phyloP scores from a whole-genome alignment of 2,113 vertebrate genomes.

The Balaenoptera acutorostrata region DNA sequence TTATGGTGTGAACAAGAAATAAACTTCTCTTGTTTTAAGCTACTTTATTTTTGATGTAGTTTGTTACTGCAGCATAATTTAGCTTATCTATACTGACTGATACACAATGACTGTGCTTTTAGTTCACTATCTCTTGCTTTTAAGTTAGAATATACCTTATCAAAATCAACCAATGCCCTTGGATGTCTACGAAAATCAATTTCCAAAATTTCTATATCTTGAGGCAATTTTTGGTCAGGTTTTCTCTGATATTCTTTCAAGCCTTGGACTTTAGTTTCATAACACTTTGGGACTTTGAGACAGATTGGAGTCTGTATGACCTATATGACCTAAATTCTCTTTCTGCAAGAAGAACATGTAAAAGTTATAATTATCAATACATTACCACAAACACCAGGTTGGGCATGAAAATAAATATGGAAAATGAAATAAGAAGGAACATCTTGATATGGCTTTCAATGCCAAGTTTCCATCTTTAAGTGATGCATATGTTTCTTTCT shows the following conservation, averaged over 20 bases:
- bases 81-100: background rate
- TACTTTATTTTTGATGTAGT: background rate
- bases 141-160: background rate
- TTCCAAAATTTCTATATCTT: background rate
- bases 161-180: background rate
- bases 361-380: background rate
- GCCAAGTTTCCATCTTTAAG: background rate
- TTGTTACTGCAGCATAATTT: background rate
- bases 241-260: background rate
- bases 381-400: background rate
- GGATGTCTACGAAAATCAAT: background rate
- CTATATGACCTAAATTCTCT: background rate
- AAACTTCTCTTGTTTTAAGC: background rate
- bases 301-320: background rate
- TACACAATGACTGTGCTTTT: background rate
- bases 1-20: background rate
- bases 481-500: background rate
- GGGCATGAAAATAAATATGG: background rate
- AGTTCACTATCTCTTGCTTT: background rate
- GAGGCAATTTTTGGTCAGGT: background rate
- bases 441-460: background rate
- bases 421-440: background rate
- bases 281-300: background rate
- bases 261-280: background rate
- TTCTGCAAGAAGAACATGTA: background rate